Evolutionary conservation across 2,888 invertebrate genomes (phyloP).

Genomic region (Amblyjoppa proteus): DNA sequence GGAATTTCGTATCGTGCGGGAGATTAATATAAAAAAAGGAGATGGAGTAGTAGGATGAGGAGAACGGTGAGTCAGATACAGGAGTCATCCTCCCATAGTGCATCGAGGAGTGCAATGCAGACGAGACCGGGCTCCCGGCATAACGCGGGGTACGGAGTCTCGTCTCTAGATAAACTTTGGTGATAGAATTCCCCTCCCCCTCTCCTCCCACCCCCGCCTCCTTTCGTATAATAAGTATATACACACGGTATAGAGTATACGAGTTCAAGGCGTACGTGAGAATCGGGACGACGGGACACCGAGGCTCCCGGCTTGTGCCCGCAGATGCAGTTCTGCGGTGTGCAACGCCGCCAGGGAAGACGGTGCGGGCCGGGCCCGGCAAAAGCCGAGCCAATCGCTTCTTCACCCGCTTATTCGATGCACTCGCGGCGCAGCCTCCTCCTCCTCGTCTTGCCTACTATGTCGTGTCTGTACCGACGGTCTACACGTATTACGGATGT

Average conservation of each 20-base stretch:
- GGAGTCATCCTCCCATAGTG: conserved; percentile 68
- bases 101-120: conserved; percentile 36
- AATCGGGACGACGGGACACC: conserved; percentile 78
- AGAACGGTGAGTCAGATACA: conserved; percentile 64
- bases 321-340: conserved; percentile 63
- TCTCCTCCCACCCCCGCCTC: conserved; percentile 25
- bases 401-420: conserved; percentile 60
- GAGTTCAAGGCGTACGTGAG: conserved; percentile 81
- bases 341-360: conserved; percentile 31
- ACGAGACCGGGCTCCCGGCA: conserved; percentile 5
- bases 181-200: conserved; percentile 69
- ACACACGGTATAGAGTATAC: conserved; percentile 64
- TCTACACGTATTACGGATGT: conserved; percentile 5
- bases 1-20: conserved; percentile 51
- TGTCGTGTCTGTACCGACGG: background rate
- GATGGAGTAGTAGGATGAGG: conserved; percentile 15
- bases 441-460: background rate
- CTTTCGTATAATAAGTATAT: conserved; percentile 76
- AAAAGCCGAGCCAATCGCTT: conserved; percentile 60
- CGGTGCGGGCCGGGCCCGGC: conserved; percentile 47
- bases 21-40: background rate
- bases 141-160: conserved; percentile 60
- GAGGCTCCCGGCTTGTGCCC: conserved; percentile 74
- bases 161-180: conserved; percentile 74
- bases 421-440: conserved; percentile 36